These are phyloP conservation scores for Microdon myrmicae DNA, from an alignment of 2,888 invertebrate genomes.

Conservation along the genomic window DNA sequence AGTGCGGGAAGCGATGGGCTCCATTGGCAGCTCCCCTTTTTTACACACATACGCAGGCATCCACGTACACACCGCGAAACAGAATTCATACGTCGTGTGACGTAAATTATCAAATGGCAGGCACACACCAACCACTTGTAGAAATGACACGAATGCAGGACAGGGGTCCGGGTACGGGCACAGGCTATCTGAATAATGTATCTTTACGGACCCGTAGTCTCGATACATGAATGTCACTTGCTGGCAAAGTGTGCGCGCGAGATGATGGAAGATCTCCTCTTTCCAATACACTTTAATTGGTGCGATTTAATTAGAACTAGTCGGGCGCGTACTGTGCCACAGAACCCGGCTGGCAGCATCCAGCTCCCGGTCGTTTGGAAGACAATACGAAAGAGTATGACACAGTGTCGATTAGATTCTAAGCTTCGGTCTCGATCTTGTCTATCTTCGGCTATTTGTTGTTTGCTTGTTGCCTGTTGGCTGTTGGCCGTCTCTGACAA, in stretches of 20 bases:
- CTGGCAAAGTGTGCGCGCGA: conserved; percentile 7
- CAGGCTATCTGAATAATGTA: conserved; percentile 29
- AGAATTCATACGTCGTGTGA: conserved; percentile 57
- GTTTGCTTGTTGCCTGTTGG: conserved; percentile 1
- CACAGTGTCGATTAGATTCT: conserved; percentile 50
- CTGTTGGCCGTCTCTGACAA: not conserved
- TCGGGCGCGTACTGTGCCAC: conserved; percentile 55
- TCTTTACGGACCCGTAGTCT: not conserved
- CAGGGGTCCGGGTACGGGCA: conserved; percentile 13
- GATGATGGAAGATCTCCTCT: conserved; percentile 49
- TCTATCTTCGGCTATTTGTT: conserved; percentile 7
- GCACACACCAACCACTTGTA: conserved; percentile 5
- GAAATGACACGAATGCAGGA: conserved; percentile 15
- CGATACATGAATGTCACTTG: conserved; percentile 22
- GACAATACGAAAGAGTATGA: conserved; percentile 41
- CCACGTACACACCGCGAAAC: conserved; percentile 7
- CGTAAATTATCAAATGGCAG: conserved; percentile 63
- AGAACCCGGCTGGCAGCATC: conserved; percentile 6
- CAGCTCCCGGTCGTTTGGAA: no score
- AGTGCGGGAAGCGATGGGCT: conserved; percentile 42
- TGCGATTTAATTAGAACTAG: conserved; percentile 67
- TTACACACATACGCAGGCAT: conserved; percentile 8
- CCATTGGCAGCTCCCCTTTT: conserved; percentile 16
- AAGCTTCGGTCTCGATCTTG: conserved; percentile 46
- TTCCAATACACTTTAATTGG: conserved; percentile 61